Evolutionary conservation across 1,140 invertebrate genomes (phyloP), one percentile per base, ranked within the genome.

Genomic region (Philaenus spumarius): DNA sequence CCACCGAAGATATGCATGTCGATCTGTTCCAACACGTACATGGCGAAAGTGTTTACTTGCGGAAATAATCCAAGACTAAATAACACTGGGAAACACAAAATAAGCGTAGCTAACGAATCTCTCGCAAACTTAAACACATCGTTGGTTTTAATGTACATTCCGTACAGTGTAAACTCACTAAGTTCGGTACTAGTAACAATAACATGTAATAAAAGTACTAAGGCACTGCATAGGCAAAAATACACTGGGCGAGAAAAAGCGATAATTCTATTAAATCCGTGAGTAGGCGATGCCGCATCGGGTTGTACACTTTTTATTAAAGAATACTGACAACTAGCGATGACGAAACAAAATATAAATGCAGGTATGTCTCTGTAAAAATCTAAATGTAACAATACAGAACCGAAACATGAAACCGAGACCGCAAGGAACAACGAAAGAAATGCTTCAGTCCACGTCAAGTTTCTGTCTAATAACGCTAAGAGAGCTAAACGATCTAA

Each of bases 1-100:
- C 96, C 97, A 20, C 97, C 97, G 75, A 99, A 98, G 1, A 97
- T 68, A 74, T 98, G 94, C 77, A 98, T 97, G 67, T 99, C 97
- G 14, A 97, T 77, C 75, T 98, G 95, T 73, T 98, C 95, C 61
- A 96, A 79, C 11, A 95, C 71, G 72, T 97, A 97, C 88, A 97
- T 94, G 2, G 89, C 71, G 71, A 98, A 96, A 1, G 96, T 99
- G 68, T 97, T 97, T 30, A 98, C 88, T 78, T 97, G 95, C 9
- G 95, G 95, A 68, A 97, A 91, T 4, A 99, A 76, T 2, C 95
- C 97, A 47, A 98, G 77, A 55, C 89, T 95, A 75, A 97, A 98
- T 20, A 95, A 80, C 17, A 98, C 66, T 1, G 95, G 95, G 71
- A 98, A 95, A 78, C 85, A 90, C 6, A 98, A 74, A 26, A 98